Evolutionary conservation across 2,113 vertebrate genomes (phyloP).

Genomic region (Engraulis encrasicolus): DNA sequence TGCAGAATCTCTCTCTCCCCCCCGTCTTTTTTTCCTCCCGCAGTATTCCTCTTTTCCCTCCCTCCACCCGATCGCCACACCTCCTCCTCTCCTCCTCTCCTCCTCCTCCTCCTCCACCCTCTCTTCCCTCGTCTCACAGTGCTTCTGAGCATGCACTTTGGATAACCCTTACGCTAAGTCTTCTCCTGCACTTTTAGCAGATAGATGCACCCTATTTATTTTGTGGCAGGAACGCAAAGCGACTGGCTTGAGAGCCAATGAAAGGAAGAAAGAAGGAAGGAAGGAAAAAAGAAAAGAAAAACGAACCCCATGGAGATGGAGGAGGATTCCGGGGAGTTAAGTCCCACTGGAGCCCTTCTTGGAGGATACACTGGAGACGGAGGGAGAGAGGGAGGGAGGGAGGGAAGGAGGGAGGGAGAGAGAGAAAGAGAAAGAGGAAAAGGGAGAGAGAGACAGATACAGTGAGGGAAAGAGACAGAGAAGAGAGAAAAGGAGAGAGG

Average conservation of each 20-base stretch:
- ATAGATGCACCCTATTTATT: constrained; percentile 75
- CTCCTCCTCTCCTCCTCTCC: constrained; percentile 2
- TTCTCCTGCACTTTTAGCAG: constrained; percentile 67
- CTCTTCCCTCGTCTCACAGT: constrained; percentile 60
- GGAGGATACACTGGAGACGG: background rate
- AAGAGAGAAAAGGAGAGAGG: background rate
- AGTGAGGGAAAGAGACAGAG: background rate
- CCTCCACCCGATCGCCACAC: constrained; percentile 18
- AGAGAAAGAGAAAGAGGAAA: no score
- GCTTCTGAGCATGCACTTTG: constrained; percentile 78
- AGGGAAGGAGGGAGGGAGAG: background rate
- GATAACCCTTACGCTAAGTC: constrained; percentile 67
- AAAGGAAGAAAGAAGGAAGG: constrained; percentile 43
- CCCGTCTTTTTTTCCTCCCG: background rate
- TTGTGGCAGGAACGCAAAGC: constrained; percentile 57
- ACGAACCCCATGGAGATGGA: constrained; percentile 1
- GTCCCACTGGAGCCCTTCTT: constrained; percentile 25
- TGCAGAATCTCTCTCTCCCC: background rate
- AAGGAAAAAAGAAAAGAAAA: constrained; percentile 22
- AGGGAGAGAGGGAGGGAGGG: background rate
- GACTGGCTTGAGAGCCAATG: constrained; percentile 19
- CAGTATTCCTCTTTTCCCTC: constrained; percentile 28
- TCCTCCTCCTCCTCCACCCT: constrained; percentile 44
- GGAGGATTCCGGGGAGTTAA: constrained; percentile 42
- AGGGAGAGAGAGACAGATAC: background rate